A percentile compares a stretch with the other conserved stretches of the same genome.
phyloP scores from a whole-genome alignment of 1,140 invertebrate genomes.

The Zaprionus ornatus region DNA sequence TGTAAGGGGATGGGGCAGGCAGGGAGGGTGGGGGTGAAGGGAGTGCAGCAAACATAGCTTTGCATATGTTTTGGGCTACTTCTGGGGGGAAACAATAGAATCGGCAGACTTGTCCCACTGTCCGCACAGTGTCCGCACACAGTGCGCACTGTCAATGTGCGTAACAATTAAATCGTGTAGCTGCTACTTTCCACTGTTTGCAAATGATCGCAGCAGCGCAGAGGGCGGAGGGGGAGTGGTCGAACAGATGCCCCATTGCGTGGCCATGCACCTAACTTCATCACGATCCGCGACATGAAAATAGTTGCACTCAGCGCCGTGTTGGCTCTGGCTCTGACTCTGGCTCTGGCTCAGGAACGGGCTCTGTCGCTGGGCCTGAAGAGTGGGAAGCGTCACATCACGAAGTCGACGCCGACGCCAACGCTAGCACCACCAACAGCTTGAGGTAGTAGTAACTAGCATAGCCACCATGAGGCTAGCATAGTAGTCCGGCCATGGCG shows the following conservation, averaged over 20 bases:
- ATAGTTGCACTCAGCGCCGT: conserved; percentile 65
- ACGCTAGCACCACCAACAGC: conserved; percentile 10
- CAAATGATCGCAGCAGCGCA: conserved; percentile 53
- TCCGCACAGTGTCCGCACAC: neutral
- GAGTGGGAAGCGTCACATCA: conserved; percentile 78
- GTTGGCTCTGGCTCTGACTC: conserved; percentile 23
- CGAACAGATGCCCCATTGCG: conserved; percentile 59
- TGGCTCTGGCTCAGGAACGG: conserved; percentile 8
- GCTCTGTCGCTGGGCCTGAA: conserved; percentile 14
- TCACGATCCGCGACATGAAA: conserved; percentile 81
- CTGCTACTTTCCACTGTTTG: conserved; percentile 61
- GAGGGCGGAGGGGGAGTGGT: neutral
- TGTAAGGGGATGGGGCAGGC: neutral
- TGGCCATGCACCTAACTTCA: conserved; percentile 78
- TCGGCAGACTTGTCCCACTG: neutral
- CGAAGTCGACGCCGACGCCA: conserved; percentile 75
- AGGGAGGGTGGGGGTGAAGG: neutral
- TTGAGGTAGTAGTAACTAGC: conserved; percentile 1
- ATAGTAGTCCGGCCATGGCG: conserved; percentile 24
- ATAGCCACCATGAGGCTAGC: conserved; percentile 16
- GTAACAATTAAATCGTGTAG: conserved; percentile 83
- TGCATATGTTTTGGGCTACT: conserved; percentile 43
- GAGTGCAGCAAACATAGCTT: conserved; percentile 14
- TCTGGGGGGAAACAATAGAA: conserved; percentile 27
- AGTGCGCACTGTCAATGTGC: conserved; percentile 70